phyloP scores from a whole-genome alignment of 30 jellyfish, hydroid and myxozoan species.

The Aurelia sp. region DNA sequence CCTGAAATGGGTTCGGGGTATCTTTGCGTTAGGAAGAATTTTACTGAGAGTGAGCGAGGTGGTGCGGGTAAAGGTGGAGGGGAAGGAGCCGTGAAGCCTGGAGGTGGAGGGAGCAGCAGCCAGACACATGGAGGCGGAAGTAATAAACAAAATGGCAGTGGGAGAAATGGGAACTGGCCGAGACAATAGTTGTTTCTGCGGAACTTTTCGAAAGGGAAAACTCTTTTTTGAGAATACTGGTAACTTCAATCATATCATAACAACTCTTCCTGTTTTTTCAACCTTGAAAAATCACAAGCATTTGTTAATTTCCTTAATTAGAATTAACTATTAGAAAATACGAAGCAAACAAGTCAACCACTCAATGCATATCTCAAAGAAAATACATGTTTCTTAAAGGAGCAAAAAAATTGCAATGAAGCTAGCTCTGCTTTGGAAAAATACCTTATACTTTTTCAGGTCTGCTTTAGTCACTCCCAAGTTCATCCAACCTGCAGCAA shows the following conservation, averaged over 20 bases:
- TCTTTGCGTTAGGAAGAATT: constrained; percentile 84
- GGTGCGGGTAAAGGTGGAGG: constrained; percentile 59
- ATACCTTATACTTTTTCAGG: constrained; percentile 69
- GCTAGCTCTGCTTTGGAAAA: not conserved
- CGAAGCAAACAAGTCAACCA: too few species aligned
- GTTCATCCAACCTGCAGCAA: constrained; percentile 98
- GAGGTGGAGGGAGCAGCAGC: constrained; percentile 13
- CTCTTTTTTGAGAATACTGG: too few species aligned
- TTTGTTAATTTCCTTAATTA: too few species aligned
- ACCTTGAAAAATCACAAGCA: too few species aligned
- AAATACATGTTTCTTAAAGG: too few species aligned
- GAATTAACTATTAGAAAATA: too few species aligned
- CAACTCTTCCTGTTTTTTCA: too few species aligned
- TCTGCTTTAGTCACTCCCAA: constrained; percentile 91
- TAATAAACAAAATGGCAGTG: not conserved
- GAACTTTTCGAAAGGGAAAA: too few species aligned
- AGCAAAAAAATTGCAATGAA: too few species aligned
- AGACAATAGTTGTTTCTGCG: too few species aligned
- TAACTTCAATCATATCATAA: too few species aligned
- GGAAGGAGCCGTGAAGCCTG: constrained; percentile 1
- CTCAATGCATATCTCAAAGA: too few species aligned
- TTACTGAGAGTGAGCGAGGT: constrained; percentile 47
- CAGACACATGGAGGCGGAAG: constrained; percentile 8
- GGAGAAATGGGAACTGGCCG: not conserved
- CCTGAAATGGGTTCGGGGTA: constrained; percentile 79